Percentiles rank a stretch among this genome's conserved stretches.
These are phyloP conservation scores for Pogonomyrmex californicus DNA, from an alignment of 1,140 invertebrate genomes.

Conservation along the genomic window DNA sequence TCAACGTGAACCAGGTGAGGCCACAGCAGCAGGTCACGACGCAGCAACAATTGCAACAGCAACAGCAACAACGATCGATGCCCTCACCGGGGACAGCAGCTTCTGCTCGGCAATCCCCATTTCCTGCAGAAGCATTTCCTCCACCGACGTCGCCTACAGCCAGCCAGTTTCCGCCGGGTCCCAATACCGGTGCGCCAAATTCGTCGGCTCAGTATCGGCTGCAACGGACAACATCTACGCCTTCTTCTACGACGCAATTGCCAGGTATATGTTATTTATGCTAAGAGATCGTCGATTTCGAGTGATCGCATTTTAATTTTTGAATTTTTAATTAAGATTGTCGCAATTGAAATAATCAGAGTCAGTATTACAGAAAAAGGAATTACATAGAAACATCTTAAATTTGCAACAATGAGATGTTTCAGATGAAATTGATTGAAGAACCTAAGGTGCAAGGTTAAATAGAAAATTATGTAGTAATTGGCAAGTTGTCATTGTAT, in stretches of 20 bases:
- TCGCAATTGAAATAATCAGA: constrained; percentile 8
- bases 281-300: background rate
- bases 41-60: constrained; percentile 74
- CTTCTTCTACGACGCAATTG: constrained; percentile 90
- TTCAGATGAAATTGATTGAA: background rate
- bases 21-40: constrained; percentile 78
- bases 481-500: too few relatives aligned
- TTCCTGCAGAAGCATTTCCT: constrained; percentile 87
- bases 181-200: constrained; percentile 87
- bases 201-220: constrained; percentile 88
- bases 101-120: constrained; percentile 88
- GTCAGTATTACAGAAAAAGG: background rate
- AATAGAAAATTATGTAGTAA: background rate
- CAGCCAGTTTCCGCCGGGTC: constrained; percentile 87
- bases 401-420: background rate
- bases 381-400: background rate
- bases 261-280: constrained; percentile 87
- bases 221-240: constrained; percentile 89
- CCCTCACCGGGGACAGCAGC: constrained; percentile 87
- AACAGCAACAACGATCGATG: constrained; percentile 86
- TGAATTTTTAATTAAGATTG: background rate
- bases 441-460: background rate
- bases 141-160: constrained; percentile 85
- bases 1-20: constrained; percentile 84
- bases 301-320: background rate